phyloP scores from a whole-genome alignment of 2,888 invertebrate genomes.

The Strigamia transsilvanica region DNA sequence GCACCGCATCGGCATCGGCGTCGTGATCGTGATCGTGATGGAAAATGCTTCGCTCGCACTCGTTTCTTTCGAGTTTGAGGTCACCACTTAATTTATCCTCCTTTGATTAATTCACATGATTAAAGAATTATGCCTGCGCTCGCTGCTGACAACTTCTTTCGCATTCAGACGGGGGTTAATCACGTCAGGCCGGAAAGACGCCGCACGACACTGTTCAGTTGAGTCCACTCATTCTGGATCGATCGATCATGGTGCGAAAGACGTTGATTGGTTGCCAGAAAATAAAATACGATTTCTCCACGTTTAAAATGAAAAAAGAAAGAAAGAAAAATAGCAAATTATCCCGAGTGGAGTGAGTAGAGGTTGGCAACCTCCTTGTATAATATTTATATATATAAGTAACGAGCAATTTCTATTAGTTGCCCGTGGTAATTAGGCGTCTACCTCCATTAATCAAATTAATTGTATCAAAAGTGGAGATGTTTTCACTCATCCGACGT shows the following conservation, averaged over 20 bases:
- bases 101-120: constrained; percentile 28
- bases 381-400: background rate
- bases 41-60: background rate
- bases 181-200: constrained; percentile 29
- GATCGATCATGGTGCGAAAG: constrained; percentile 17
- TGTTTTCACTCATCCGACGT: constrained; percentile 17
- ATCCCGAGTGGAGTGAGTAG: constrained; percentile 1
- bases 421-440: constrained; percentile 30
- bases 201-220: constrained; percentile 10
- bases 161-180: constrained; percentile 11
- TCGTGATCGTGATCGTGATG: background rate
- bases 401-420: constrained; percentile 43
- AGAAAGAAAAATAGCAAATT: background rate
- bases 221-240: constrained; percentile 31
- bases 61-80: background rate
- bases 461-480: constrained; percentile 36
- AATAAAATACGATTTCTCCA: background rate
- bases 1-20: too few relatives aligned
- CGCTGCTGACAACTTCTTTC: constrained; percentile 4
- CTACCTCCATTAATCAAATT: constrained; percentile 34
- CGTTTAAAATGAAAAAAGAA: background rate
- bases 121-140: background rate
- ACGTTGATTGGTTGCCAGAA: background rate
- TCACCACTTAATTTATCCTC: constrained; percentile 18
- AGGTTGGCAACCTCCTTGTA: constrained; percentile 27